Evolutionary conservation across 2,797 vertebrate genomes (phyloP).

Genomic region (Pitangus sulphuratus): DNA sequence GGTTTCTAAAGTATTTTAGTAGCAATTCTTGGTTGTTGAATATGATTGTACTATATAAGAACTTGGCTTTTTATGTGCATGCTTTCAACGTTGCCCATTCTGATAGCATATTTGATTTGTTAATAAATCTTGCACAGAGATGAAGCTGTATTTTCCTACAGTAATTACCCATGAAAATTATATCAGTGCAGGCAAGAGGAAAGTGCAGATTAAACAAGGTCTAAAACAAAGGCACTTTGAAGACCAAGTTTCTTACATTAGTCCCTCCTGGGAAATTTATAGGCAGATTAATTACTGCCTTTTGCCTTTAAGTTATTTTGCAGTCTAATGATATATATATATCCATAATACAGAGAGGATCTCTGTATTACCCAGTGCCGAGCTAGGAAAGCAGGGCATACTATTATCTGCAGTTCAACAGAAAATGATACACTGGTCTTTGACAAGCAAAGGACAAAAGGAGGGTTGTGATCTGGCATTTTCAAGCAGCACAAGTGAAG

Average conservation of each 20-base stretch:
- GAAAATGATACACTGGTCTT: neutral
- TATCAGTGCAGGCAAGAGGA: neutral
- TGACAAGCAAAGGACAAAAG: neutral
- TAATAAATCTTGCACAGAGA: neutral
- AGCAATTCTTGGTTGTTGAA: neutral
- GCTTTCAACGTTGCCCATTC: neutral
- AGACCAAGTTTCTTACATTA: neutral
- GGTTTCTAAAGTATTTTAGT: neutral
- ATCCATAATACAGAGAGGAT: neutral
- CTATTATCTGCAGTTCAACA: neutral
- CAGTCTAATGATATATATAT: neutral
- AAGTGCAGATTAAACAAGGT: conserved; percentile 1
- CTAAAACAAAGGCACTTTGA: conserved; percentile 15
- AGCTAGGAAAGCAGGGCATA: neutral
- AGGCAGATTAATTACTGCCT: neutral
- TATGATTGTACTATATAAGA: neutral
- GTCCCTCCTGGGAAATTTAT: neutral
- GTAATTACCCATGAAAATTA: conserved; percentile 18
- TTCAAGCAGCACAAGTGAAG: neutral
- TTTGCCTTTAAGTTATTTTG: neutral
- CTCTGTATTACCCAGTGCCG: neutral
- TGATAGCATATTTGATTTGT: conserved; percentile 5
- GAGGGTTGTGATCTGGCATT: neutral
- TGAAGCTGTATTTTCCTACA: neutral
- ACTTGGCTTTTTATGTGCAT: neutral